phyloP scores from a whole-genome alignment of 2,113 vertebrate genomes.

The Mesoclemmys tuberculata region DNA sequence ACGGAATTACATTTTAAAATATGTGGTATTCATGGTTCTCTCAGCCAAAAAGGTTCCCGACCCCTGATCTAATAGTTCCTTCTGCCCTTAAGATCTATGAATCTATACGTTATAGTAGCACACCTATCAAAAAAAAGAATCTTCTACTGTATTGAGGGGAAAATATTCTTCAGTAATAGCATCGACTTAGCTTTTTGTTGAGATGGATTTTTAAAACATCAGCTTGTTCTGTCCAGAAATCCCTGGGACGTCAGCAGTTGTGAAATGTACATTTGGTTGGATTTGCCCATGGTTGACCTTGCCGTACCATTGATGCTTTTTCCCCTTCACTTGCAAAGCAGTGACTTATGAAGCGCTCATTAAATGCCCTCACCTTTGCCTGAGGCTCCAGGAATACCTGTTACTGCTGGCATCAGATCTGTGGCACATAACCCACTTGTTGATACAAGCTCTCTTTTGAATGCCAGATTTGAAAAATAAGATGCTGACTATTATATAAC shows the following conservation, averaged over 20 bases:
- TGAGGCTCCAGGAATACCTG: background rate
- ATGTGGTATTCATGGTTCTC: too few relatives aligned
- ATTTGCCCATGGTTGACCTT: background rate
- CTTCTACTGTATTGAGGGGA: background rate
- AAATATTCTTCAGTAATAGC: background rate
- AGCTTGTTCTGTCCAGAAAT: background rate
- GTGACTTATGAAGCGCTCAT: background rate
- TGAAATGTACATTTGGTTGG: background rate
- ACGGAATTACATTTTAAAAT: too few relatives aligned
- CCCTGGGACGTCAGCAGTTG: rapidly evolving
- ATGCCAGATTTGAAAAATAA: conserved; percentile 9
- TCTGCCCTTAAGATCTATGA: background rate
- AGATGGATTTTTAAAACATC: background rate
- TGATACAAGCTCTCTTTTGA: background rate
- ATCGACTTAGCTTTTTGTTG: background rate
- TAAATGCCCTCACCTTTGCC: background rate
- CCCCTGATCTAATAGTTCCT: background rate
- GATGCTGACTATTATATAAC: background rate
- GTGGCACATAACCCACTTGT: rapidly evolving
- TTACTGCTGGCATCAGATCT: background rate
- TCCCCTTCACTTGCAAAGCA: rapidly evolving
- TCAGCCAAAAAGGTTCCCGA: too few relatives aligned
- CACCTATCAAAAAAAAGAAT: background rate
- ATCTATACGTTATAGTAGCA: background rate
- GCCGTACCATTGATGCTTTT: background rate